Evolutionary conservation across 2,113 vertebrate genomes (phyloP), one percentile per base, ranked within the genome.

Genomic region (Cebidichthys violaceus): DNA sequence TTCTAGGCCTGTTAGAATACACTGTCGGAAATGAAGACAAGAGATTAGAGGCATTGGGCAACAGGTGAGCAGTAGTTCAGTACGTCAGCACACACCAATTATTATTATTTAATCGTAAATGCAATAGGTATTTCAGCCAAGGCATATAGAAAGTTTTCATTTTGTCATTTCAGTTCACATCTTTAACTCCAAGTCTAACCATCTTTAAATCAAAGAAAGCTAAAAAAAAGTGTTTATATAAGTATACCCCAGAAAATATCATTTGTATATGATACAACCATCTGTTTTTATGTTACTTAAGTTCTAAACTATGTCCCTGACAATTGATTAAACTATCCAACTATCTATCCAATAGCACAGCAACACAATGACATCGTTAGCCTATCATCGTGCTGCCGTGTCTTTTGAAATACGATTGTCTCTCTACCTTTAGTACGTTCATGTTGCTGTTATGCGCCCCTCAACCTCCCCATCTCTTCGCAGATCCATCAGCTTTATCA

Each of bases 1-100:
- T 47, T 81, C 52, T 62, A 20, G 77, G 69, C 39, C 74, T 66
- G 47, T 83, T 71, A 10, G 47, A 91, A 77, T 52, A 73, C 27
- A 76, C 37, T 62, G 33, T 6, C 17, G 3, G 72, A 73, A 89
- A 78, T 70, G n/a, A 61, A 79, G 45, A 54, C n/a, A 81, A 47
- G 20, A 27, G 29, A 87, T 84, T 74, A 86, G 18, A 64, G 27
- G 24, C n/a, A 47, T 2, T 27, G 55, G 20, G 45, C 22, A n/a
- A 65, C 68, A 80, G 27, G 39, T 65, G 41, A 77, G 50, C 64
- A 81, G 64, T 17, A 50, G 55, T 33, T 59, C 59, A 66, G 66
- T 45, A 31, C 59, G 37, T 57, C 71, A 75, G 31, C 65, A 31
- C 13, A 55, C 43, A 75, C 39, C 9, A 41, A 20, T 65, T 4